Evolutionary conservation across 53 echinoderm and acorn worm genomes (phyloP), one percentile per base, ranked within the genome.

Genomic region (Crossaster papposus): DNA sequence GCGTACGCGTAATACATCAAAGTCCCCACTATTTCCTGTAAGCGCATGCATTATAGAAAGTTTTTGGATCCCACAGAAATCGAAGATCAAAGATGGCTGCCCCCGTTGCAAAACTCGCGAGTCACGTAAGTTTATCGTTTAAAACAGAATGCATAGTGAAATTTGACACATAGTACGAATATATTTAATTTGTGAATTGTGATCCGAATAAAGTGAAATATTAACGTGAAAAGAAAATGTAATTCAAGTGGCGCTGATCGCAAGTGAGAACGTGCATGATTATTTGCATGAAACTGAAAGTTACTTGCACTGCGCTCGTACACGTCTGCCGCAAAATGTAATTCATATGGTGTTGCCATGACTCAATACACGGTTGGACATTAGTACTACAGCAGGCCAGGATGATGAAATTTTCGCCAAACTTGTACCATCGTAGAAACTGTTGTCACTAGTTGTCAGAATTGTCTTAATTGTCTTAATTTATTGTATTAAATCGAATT

Each of bases 51-150:
- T 87, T 87, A 55, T 62, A 31, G 65, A 14, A 37, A 65, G 0
- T 30, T 44, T 1, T 18, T 3, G 1, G 3, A 34, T 22, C 10
- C 18, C 32, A 28, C 10, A 18, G 15, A 32, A 74, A 11, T 32
- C 34, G 58, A 1, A 33, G 2, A 2, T 29, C 34, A 79, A 91
- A 91, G 65, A 91, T 91, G 91, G 91, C 91, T 72, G 91, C 86
- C 85, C 91, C 79, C 91, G 64, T 85, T 36, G 91, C 80, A 14
- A 91, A 78, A 91, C 80, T 91, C 32, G 91, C 86, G 80, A 91
- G 91, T 85, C 91, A 91, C 31, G 91, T 91, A 81, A 82, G 76
- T 72, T 55, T 71, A 54, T 54, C 51, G 14, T 54, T 80, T 53
- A 31, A 30, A 80, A 26, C 34, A 2, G 22, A 68, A 1, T 68